Base-by-base conservation (phyloP, 2,888 invertebrate genomes). In the Papilio protenor region DNA sequence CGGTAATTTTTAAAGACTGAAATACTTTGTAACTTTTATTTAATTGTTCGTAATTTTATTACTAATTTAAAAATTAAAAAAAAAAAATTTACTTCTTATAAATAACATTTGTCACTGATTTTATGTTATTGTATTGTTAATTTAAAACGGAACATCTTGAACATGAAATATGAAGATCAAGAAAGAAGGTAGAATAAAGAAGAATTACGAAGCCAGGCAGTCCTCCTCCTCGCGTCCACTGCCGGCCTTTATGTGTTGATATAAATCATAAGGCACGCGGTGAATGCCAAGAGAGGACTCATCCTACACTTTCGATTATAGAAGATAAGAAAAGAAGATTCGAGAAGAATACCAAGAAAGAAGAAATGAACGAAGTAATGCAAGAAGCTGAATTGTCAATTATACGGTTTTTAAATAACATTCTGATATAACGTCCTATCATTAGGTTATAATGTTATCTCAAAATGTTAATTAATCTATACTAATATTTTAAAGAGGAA, bases 221-320 rank as follows among this genome's bases (percentile, higher is more conserved):
- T 96, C 96, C 95, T 95, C 95, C 97, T 98, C 98, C 98, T 98
- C 97, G 98, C 97, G 97, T 98, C 98, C 98, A 98, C 98, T 98
- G 97, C 96, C 96, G 97, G 97, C 98, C 96, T 95, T 96, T 98
- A 98, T 98, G 97, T 97, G 95, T 95, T 93, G 70, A 88, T 94
- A 91, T 81, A 93, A 92, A 96, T 97, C 98, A 98, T 98, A 98
- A 98, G 98, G 98, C 98, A 98, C 98, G 98, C 98, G 98, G 98
- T 98, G 98, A 98, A 98, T 98, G 98, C 98, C 98, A 98, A 98
- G 98, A 98, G 98, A 97, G 97, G 97, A 97, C 97, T 92, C 84
- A 88, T 85, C 75, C 93, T 77, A 82, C 93, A 81, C 79, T 82
- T 70, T 57, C 27, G 77, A 81, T 80, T 77, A 78, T 27, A 83